Evolutionary conservation across 2,888 invertebrate species (phyloP).

Genomic region (Rhodophaea formosa): DNA sequence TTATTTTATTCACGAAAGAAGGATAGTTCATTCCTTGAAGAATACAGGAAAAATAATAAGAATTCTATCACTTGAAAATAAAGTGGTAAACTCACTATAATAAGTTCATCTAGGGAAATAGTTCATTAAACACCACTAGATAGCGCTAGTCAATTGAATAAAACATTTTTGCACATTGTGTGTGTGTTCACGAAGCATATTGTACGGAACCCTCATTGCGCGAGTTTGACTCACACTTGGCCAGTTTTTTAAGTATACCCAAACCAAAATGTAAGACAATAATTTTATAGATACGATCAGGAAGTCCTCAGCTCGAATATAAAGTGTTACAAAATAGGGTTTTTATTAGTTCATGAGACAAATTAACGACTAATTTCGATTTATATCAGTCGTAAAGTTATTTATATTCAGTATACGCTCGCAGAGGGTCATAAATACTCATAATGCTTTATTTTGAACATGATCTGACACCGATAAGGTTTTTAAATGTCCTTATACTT

Average conservation of each 20-base stretch:
- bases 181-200: too few species aligned
- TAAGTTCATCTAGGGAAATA: too few species aligned
- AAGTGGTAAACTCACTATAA: too few species aligned
- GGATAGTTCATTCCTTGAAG: too few species aligned
- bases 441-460: slow-evolving; percentile 4
- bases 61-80: too few species aligned
- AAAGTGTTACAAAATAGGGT: slow-evolving; percentile 16
- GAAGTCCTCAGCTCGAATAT: slow-evolving; percentile 12
- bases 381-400: slow-evolving; percentile 29
- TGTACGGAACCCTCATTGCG: too few species aligned
- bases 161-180: too few species aligned
- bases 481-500: background rate
- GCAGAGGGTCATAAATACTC: background rate
- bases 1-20: too few species aligned
- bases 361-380: slow-evolving; percentile 27
- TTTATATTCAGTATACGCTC: slow-evolving; percentile 22
- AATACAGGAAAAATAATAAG: too few species aligned
- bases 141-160: too few species aligned
- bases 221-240: too few species aligned
- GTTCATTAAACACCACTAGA: too few species aligned
- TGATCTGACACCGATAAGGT: slow-evolving; percentile 13
- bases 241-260: background rate
- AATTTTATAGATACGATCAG: slow-evolving; percentile 14
- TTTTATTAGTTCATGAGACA: slow-evolving; percentile 19
- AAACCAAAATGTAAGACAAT: slow-evolving; percentile 3